phyloP scores from a whole-genome alignment of 2,797 vertebrate species.

The Rhynchonycteris naso region DNA sequence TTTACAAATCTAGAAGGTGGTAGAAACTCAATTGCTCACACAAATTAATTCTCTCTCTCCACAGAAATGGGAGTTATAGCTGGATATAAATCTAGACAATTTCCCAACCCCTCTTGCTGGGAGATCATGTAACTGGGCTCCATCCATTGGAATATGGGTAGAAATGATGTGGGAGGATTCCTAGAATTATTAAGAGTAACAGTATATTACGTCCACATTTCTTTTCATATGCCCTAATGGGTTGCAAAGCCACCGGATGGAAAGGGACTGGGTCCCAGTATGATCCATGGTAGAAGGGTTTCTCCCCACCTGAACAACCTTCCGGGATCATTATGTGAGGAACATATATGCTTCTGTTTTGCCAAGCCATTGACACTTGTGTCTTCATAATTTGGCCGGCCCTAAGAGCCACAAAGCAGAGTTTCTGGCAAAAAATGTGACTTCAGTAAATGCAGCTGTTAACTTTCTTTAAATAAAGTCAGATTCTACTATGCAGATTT shows the following conservation, averaged over 20 bases:
- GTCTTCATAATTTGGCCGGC: background rate
- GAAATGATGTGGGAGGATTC: background rate
- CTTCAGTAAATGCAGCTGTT: background rate
- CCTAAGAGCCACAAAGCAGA: background rate
- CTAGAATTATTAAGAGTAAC: background rate
- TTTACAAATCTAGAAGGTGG: background rate
- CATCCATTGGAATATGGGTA: background rate
- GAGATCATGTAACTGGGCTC: background rate
- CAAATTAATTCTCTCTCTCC: background rate
- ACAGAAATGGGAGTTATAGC: background rate
- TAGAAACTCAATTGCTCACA: background rate
- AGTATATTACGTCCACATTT: background rate
- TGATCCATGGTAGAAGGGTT: background rate
- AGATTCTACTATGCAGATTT: background rate
- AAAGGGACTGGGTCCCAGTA: background rate
- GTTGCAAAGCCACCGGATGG: background rate
- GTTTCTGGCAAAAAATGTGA: background rate
- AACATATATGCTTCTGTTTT: background rate
- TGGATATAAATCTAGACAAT: background rate
- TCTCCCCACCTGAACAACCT: background rate
- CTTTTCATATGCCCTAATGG: background rate
- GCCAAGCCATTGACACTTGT: background rate
- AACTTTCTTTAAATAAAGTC: background rate
- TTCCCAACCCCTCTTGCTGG: background rate
- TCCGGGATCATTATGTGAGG: background rate